phyloP scores from a whole-genome alignment of 2,113 vertebrate genomes.

The Chloropsis cyanopogon region DNA sequence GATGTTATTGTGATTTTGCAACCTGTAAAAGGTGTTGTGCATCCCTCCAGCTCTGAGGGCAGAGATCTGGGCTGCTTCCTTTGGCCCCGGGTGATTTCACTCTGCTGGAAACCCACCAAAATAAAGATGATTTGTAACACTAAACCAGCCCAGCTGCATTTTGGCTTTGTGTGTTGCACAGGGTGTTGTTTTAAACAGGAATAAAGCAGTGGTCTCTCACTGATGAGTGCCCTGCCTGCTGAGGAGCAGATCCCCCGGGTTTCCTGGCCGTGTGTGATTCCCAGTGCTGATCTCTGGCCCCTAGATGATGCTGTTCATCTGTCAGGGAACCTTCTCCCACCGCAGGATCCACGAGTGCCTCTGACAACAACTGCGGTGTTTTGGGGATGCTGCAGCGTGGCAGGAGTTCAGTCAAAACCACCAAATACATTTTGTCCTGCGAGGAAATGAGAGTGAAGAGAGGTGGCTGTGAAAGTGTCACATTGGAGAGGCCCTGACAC shows the following conservation, averaged over 20 bases:
- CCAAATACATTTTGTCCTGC: background rate
- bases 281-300: background rate
- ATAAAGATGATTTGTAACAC: background rate
- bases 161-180: accelerated
- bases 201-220: background rate
- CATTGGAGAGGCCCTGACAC: background rate
- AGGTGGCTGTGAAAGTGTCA: background rate
- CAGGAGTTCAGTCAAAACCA: background rate
- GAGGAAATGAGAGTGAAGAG: background rate
- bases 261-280: background rate
- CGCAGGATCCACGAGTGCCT: background rate
- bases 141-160: accelerated
- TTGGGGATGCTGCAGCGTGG: background rate
- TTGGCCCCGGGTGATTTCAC: background rate
- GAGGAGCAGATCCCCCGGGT: accelerated
- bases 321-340: background rate
- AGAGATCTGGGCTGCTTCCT: background rate
- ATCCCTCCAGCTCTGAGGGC: background rate
- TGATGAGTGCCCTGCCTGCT: accelerated
- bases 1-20: accelerated
- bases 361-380: accelerated
- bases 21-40: background rate
- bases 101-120: background rate
- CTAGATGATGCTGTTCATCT: slow-evolving; percentile 24
- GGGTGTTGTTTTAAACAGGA: background rate